Percentiles rank a stretch among this genome's conserved stretches.
phyloP scores from a whole-genome alignment of 2,888 invertebrate genomes.

The Mellilla xanthometata region DNA sequence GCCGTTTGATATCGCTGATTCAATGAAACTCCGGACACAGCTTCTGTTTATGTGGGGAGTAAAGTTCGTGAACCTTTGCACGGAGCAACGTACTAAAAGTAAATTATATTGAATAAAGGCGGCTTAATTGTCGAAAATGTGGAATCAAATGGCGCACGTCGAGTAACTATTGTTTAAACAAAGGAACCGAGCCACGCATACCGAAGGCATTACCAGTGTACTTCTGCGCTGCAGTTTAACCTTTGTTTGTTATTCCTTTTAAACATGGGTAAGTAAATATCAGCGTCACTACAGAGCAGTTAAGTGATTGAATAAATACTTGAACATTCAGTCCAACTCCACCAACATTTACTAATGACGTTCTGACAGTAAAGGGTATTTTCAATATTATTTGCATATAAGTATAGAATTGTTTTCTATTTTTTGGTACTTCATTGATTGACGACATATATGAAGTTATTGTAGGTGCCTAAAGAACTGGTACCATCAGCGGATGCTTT shows the following conservation, averaged over 20 bases:
- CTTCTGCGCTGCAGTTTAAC: constrained; percentile 3
- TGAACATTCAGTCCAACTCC: too few species aligned
- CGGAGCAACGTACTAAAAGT: constrained; percentile 4
- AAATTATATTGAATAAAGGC: too few species aligned
- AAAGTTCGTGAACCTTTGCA: constrained; percentile 18
- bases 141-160: constrained; percentile 13
- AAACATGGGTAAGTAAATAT: too few species aligned
- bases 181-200: constrained; percentile 10
- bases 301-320: too few species aligned
- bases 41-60: constrained; percentile 14
- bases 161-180: constrained; percentile 8
- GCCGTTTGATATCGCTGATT: constrained; percentile 15
- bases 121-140: constrained; percentile 4
- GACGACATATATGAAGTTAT: too few species aligned
- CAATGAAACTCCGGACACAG: constrained; percentile 10
- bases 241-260: neutral
- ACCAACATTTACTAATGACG: too few species aligned
- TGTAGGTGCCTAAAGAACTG: too few species aligned
- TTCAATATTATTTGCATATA: too few species aligned
- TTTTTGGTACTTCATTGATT: too few species aligned
- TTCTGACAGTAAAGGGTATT: too few species aligned
- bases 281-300: too few species aligned
- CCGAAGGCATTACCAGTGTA: constrained; percentile 10
- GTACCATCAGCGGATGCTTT: constrained; percentile 1
- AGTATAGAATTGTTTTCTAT: too few species aligned